These are phyloP conservation scores for Heliornis fulica DNA, from an alignment of 2,113 vertebrate species.

Conservation along the genomic window DNA sequence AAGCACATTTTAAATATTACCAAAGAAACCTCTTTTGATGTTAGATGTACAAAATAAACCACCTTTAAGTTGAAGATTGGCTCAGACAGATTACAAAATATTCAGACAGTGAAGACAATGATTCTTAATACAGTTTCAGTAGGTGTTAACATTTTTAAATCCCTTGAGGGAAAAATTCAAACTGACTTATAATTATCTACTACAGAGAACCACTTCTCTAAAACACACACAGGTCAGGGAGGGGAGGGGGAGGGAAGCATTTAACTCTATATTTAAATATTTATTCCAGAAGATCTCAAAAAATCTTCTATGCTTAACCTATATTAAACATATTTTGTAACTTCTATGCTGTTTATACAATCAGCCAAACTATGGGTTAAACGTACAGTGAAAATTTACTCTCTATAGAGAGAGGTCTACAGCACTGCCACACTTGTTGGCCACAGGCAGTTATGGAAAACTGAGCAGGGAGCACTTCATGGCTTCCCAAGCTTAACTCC, in stretches of 20 bases:
- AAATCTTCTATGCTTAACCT: not conserved
- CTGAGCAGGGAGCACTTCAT: not conserved
- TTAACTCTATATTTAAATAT: not conserved
- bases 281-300: not conserved
- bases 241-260: too few relatives aligned
- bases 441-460: not conserved
- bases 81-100: conserved; percentile 37
- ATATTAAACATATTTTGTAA: not conserved
- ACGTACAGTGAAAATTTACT: not conserved
- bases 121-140: not conserved
- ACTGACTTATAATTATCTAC: not conserved
- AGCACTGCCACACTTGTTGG: not conserved
- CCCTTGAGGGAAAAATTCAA: not conserved
- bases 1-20: conserved; percentile 5
- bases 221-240: not conserved
- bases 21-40: conserved; percentile 19
- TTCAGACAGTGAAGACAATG: conserved; percentile 48
- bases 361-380: not conserved
- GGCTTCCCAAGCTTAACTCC: not conserved
- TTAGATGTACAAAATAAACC: conserved; percentile 29
- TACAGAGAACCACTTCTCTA: not conserved
- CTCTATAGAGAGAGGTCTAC: not conserved
- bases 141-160: conserved; percentile 16
- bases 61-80: conserved; percentile 25
- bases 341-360: not conserved